phyloP scores from a whole-genome alignment of 2,113 vertebrate genomes.

The Dolichotis patagonum region DNA sequence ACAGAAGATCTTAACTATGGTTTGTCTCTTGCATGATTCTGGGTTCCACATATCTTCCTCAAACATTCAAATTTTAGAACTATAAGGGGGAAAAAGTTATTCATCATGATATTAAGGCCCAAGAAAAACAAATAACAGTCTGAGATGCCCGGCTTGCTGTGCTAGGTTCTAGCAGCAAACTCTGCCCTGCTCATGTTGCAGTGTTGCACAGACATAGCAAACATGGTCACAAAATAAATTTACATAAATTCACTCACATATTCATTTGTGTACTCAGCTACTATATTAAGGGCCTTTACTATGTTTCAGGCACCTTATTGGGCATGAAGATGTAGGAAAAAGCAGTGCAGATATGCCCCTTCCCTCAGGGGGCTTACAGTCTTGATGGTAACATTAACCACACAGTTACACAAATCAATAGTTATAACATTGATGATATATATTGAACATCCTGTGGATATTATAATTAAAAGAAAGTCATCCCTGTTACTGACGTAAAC shows the following conservation, averaged over 20 bases:
- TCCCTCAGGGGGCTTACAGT: neutral
- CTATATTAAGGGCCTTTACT: neutral
- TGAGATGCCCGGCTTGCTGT: neutral
- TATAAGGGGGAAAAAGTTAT: neutral
- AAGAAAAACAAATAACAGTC: neutral
- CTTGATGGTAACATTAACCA: neutral
- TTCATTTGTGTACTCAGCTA: neutral
- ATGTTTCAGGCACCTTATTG: neutral
- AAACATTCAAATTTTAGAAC: constrained; percentile 39
- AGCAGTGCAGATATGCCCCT: neutral
- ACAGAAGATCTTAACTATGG: neutral
- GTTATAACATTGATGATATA: neutral
- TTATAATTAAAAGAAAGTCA: neutral
- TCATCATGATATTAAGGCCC: neutral
- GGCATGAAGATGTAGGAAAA: neutral
- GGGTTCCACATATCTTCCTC: neutral
- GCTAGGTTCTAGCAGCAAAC: neutral
- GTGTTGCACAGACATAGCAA: neutral
- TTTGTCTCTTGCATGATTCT: constrained; percentile 50
- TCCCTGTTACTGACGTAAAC: neutral
- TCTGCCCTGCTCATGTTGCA: neutral
- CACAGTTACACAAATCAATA: neutral
- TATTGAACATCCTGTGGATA: neutral
- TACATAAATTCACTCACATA: neutral
- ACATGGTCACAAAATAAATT: neutral